Conservation (phyloP, 2,797 vertebrate species). For the Coluber constrictor region DNA sequence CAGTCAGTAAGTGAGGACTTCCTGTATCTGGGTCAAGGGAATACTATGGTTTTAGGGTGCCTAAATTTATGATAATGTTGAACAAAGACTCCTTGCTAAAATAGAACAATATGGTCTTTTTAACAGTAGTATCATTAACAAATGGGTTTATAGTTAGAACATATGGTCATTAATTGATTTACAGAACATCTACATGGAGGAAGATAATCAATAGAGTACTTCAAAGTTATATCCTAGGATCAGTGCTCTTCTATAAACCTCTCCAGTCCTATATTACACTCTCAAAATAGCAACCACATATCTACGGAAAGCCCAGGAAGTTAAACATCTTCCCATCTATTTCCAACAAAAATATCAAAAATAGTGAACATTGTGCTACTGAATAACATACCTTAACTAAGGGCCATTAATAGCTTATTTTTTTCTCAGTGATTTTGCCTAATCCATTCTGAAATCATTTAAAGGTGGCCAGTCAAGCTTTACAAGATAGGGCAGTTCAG, state of each 20-base stretch:
- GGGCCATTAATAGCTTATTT: not conserved
- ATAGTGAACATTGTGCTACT: not conserved
- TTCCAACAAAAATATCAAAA: not conserved
- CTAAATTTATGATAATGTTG: not conserved
- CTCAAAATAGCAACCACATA: not conserved
- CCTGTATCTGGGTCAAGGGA: not conserved
- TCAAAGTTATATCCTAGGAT: not conserved
- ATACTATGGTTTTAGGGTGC: not conserved
- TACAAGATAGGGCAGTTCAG: not conserved
- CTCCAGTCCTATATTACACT: not conserved
- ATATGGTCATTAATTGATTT: not conserved
- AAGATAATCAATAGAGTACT: not conserved
- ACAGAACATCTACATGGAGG: not conserved
- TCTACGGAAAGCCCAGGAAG: not conserved
- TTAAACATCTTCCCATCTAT: not conserved
- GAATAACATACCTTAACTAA: not conserved
- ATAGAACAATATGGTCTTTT: not conserved
- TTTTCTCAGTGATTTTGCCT: not conserved
- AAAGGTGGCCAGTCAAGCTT: not conserved
- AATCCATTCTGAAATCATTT: not conserved
- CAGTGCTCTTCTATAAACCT: not conserved
- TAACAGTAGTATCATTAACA: not conserved
- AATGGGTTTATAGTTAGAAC: not conserved
- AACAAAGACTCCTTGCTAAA: not conserved
- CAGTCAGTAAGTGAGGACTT: not conserved